Conservation (phyloP, 2,113 vertebrate species). For the Thamnaconus septentrionalis region DNA sequence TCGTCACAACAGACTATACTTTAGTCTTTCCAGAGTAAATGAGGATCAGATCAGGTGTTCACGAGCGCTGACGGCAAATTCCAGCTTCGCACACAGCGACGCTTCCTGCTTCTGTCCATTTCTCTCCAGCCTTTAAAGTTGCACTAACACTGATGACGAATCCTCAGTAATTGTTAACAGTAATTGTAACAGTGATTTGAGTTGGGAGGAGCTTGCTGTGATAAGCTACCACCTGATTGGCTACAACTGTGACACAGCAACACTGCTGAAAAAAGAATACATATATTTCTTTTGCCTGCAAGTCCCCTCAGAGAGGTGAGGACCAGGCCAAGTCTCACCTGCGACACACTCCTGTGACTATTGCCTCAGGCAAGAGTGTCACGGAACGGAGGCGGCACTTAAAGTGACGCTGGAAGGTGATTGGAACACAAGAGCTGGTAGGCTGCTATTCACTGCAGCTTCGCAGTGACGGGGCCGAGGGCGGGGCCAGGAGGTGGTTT, state of each 20-base stretch:
- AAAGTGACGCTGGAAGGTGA: slow-evolving; percentile 16
- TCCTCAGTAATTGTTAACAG: neutral
- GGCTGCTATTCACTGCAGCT: neutral
- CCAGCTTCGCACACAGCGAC: neutral
- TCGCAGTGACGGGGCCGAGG: slow-evolving; percentile 6
- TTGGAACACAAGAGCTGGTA: slow-evolving; percentile 19
- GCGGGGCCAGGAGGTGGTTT: neutral
- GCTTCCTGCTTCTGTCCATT: neutral
- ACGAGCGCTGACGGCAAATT: neutral
- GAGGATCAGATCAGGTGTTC: neutral
- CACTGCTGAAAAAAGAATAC: neutral
- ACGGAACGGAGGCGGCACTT: slow-evolving; percentile 19
- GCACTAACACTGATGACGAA: neutral
- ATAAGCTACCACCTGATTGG: neutral
- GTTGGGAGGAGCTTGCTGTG: neutral
- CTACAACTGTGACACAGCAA: neutral
- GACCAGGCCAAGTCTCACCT: too few species aligned
- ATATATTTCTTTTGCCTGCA: too few species aligned
- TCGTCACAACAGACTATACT: too few species aligned
- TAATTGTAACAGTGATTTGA: too few species aligned
- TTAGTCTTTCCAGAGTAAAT: neutral
- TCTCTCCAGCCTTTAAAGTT: too few species aligned
- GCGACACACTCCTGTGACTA: too few species aligned
- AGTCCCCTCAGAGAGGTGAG: too few species aligned
- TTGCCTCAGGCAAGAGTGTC: too few species aligned